Evolutionary conservation across 2,113 vertebrate genomes (phyloP), one percentile per base, ranked within the genome.

Genomic region (Tylochromis polylepis): DNA sequence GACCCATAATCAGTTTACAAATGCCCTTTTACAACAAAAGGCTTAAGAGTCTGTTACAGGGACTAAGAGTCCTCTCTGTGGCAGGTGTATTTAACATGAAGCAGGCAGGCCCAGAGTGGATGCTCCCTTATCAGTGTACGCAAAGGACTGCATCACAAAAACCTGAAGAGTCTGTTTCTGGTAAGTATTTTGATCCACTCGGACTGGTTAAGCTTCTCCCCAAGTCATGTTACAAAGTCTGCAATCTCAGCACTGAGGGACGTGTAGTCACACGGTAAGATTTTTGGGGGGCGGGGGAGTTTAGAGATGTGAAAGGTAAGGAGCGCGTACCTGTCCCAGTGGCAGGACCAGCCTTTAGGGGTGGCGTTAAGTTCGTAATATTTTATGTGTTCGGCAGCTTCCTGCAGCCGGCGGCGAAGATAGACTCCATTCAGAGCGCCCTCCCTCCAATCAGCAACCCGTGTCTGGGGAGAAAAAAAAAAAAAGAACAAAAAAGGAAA

Each of bases 271-370:
- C 96, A 97, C 72, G 85, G 88, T 89, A 94, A 88, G 92, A 89
- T 85, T 92, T 94, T 83, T 87, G 87, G 91, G 93, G 92, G 93
- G 87, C 94, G 88, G 91, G 94, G 95, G 96, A 93, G 97, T 97
- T 98, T 97, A 98, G 98, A 99, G 97, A 97, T 99, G 97, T 98
- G 96, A 99, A 98, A 98, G 97, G 97, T 97, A 99, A 98, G 97
- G 97, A 98, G 97, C 97, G 97, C 99, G 97, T 99, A 99, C 99
- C 99, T 99, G 99, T 99, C 98, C 99, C 99, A 99, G 98, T 99
- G 98, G 98, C 99, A 99, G 98, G 98, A 99, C 99, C 99, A 99
- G 99, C 99, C 99, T 98, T 99, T 99, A 97, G 99, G 99, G 96
- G 98, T 97, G 98, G 98, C 99, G 98, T 99, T 99, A 97, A 99